These are phyloP conservation scores for Mnemiopsis leidyi DNA, from an alignment of 37 sponge, comb jelly and placozoan species.

Conservation along the genomic window DNA sequence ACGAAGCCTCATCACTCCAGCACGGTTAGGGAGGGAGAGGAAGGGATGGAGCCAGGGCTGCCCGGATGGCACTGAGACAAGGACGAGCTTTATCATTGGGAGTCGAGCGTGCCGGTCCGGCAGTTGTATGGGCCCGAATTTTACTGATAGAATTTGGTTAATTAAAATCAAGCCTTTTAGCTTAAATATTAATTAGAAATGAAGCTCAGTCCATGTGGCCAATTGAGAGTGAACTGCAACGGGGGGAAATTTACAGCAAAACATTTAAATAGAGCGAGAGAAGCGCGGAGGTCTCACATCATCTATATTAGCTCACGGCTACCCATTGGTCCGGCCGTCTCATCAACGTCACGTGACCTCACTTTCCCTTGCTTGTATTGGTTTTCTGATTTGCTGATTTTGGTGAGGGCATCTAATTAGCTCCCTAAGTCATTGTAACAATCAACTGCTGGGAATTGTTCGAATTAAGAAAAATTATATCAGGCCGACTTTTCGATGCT, in stretches of 20 bases:
- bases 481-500: not conserved
- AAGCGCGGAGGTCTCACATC: not conserved
- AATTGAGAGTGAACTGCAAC: not conserved
- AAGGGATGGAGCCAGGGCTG: not conserved
- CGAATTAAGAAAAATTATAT: not conserved
- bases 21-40: not conserved
- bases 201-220: not conserved
- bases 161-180: slow-evolving; percentile 16
- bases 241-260: not conserved
- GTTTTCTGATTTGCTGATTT: not conserved
- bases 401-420: too few species aligned
- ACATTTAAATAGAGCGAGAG: not conserved
- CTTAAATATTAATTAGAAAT: slow-evolving; percentile 6
- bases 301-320: not conserved
- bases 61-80: not conserved
- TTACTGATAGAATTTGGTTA: slow-evolving; percentile 42
- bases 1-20: not conserved
- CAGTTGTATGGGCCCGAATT: slow-evolving; percentile 14
- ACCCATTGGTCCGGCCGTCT: not conserved
- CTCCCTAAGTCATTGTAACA: not conserved
- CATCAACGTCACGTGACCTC: not conserved
- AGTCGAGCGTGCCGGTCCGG: not conserved
- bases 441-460: not conserved
- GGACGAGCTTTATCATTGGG: not conserved
- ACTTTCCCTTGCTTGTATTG: not conserved